These are phyloP conservation scores for Brachystomella parvula DNA, from an alignment of 1,140 invertebrate species.

Conservation along the genomic window DNA sequence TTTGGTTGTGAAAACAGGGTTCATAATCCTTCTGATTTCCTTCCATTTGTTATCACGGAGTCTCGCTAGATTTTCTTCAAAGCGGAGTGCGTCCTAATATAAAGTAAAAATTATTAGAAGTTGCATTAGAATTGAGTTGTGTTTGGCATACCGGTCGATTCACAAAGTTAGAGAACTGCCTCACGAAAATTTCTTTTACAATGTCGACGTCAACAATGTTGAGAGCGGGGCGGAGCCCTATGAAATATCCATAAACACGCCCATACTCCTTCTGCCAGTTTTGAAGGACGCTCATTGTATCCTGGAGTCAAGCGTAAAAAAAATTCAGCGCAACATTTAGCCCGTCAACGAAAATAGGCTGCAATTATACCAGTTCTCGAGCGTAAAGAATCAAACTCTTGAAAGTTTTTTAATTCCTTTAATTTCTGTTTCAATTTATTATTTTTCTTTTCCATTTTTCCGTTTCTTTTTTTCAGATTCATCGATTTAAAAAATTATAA, in stretches of 20 bases:
- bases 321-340: slow-evolving; percentile 6
- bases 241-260: slow-evolving; percentile 39
- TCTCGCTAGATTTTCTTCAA: slow-evolving; percentile 34
- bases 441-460: too few relatives aligned
- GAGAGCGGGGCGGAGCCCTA: slow-evolving; percentile 40
- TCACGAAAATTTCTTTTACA: slow-evolving; percentile 41
- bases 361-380: too few relatives aligned
- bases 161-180: slow-evolving; percentile 42
- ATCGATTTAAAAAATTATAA: not conserved
- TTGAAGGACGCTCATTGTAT: slow-evolving; percentile 25
- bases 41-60: slow-evolving; percentile 35
- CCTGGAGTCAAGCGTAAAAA: slow-evolving; percentile 17
- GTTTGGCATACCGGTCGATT: slow-evolving; percentile 39
- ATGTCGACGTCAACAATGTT: slow-evolving; percentile 41
- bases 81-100: not conserved
- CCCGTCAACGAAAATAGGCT: slow-evolving; percentile 1
- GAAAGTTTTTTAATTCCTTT: too few relatives aligned
- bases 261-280: slow-evolving; percentile 29
- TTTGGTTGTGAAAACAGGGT: slow-evolving; percentile 34
- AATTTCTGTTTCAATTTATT: too few relatives aligned
- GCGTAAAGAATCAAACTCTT: too few relatives aligned
- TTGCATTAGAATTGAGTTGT: not conserved
- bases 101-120: slow-evolving; percentile 6
- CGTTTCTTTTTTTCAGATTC: not conserved
- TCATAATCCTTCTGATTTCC: slow-evolving; percentile 31